Percentiles rank a stretch among this genome's conserved stretches.
Conservation (phyloP, 2,888 invertebrate species). For the Idaea aversata region DNA sequence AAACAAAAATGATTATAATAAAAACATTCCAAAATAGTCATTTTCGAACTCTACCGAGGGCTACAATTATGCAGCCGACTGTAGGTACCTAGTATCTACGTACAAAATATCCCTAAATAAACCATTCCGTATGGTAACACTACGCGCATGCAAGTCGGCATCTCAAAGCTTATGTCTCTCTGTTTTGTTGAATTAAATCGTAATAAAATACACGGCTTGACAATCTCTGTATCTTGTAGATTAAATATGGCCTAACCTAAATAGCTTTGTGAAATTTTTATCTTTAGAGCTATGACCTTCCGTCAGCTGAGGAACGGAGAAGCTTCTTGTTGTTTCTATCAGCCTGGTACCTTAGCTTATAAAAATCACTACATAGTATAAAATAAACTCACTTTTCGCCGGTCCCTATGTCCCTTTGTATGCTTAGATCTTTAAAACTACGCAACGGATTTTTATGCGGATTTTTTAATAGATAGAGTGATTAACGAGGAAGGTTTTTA, state of each 20-base stretch:
- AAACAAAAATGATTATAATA: too few species aligned
- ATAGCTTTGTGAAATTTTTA: constrained; percentile 49
- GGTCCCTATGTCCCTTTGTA: too few species aligned
- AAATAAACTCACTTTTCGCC: too few species aligned
- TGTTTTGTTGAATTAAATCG: constrained; percentile 75
- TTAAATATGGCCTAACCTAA: constrained; percentile 55
- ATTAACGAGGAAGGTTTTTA: too few species aligned
- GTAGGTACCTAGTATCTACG: background rate
- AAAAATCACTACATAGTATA: too few species aligned
- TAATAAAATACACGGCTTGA: constrained; percentile 64
- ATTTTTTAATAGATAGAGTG: too few species aligned
- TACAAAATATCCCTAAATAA: background rate
- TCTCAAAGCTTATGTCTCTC: constrained; percentile 59
- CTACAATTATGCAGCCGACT: too few species aligned
- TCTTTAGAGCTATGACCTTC: background rate
- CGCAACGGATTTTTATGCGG: too few species aligned
- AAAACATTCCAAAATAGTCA: too few species aligned
- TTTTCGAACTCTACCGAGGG: too few species aligned
- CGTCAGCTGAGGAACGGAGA: background rate
- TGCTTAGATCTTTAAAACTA: too few species aligned
- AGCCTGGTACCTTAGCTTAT: too few species aligned
- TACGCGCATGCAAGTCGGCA: constrained; percentile 51
- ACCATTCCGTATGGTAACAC: background rate
- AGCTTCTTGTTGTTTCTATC: background rate
- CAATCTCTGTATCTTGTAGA: constrained; percentile 52